Evolutionary conservation across 2,888 invertebrate species (phyloP), one percentile per base, ranked within the genome.

Genomic region (Scaptodrosophila latifasciaeformis): DNA sequence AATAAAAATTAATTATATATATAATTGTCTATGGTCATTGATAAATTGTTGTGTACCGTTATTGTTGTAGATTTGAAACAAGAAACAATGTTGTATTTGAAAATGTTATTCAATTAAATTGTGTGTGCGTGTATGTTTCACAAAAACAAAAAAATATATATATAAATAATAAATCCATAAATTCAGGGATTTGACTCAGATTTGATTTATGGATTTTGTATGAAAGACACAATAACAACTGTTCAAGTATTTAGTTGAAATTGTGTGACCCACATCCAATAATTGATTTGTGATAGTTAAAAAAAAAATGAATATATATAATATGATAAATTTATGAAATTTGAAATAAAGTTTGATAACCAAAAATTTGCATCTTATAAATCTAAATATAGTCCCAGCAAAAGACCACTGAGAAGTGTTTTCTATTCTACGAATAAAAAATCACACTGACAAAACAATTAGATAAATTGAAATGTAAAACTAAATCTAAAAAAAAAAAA

Each of bases 221-320:
- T n/a, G n/a, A n/a, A n/a, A n/a, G n/a, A n/a, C n/a, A n/a, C n/a
- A n/a, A 24, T 54, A 34, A 39, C 49, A 51, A 59, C 60, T 59
- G 50, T 17, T 37, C 17, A 9, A 46, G 58, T 70, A 65, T 58
- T 70, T 62, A 68, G 63, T n/a, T n/a, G n/a, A n/a, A n/a, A n/a
- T 71, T 75, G 62, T 75, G 67, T 78, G 78, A 66, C 62, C 62
- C 70, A 76, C 61, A 76, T 62, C 65, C 65, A 76, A 79, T 79
- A 79, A 76, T 74, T 76, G 56, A 79, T 76, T 76, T 76, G 76
- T 76, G 76, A 76, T 76, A 76, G 76, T 79, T 76, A 79, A 65
- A 62, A 76, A 72, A 54, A 56, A 60, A 50, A n/a, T n/a, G n/a
- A n/a, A n/a, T n/a, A n/a, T n/a, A 63, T 52, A 49, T 63, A 48